A percentile compares a stretch with the other conserved stretches of the same genome.
phyloP scores from a whole-genome alignment of 2,888 invertebrate genomes.

The Bugulina stolonifera region DNA sequence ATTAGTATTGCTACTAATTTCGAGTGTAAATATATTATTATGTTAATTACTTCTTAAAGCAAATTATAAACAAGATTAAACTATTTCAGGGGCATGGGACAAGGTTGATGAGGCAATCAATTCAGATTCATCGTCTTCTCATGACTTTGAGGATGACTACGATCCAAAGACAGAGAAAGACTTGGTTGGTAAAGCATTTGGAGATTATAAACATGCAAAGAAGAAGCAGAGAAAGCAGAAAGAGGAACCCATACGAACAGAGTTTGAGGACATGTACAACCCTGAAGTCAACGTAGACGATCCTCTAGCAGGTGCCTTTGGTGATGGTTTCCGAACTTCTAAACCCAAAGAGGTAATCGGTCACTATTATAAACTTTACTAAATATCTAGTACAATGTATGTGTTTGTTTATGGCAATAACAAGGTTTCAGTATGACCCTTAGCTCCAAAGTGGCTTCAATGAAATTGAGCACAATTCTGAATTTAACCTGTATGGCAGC shows the following conservation, averaged over 20 bases:
- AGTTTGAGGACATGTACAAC: constrained; percentile 16
- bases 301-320: constrained; percentile 18
- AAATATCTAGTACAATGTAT: too few relatives aligned
- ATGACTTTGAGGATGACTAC: constrained; percentile 26
- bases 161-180: constrained; percentile 10
- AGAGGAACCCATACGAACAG: not conserved
- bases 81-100: not conserved
- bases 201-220: constrained; percentile 10
- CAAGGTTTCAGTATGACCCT: too few relatives aligned
- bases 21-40: too few relatives aligned
- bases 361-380: too few relatives aligned
- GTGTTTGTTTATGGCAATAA: too few relatives aligned
- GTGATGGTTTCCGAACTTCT: constrained; percentile 14
- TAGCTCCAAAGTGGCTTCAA: too few relatives aligned
- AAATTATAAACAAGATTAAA: not conserved
- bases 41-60: not conserved
- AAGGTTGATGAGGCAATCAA: not conserved
- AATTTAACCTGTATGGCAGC: too few relatives aligned
- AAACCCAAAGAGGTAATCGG: constrained; percentile 4
- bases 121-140: not conserved
- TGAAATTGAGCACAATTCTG: too few relatives aligned
- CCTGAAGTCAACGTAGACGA: constrained; percentile 10
- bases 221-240: not conserved
- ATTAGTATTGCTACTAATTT: too few relatives aligned
- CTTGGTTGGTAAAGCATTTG: constrained; percentile 25